Evolutionary conservation across 2,797 vertebrate species (phyloP), one percentile per base, ranked within the genome.

Genomic region (Garrulus glandarius): DNA sequence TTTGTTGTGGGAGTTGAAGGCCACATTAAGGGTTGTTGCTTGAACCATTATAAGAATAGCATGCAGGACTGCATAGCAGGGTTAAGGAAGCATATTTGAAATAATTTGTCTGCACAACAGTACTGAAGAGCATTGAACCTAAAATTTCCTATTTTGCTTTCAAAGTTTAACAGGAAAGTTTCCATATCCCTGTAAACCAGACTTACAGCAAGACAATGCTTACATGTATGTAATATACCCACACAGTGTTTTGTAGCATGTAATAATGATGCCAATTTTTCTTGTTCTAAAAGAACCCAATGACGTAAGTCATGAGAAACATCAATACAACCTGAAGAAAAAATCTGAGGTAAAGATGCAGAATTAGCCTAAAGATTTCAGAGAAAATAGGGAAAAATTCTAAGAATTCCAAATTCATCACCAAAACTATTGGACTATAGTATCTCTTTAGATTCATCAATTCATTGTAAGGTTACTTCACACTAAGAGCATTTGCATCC

Each of bases 1-100:
- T 97, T 99, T 99, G 97, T 99, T 99, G 97, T 99, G 99, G 1
- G 99, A 99, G 97, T 99, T 99, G 98, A 99, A 99, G 92, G 99
- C 99, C 61, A 99, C 99, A 30, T 99, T 99, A 64, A 99, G 98
- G 10, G 99, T 99, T 55, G 99, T 99, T 86, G 99, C 99, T 97
- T 99, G 99, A 85, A 99, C 99, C 99, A 99, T 99, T 96, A 99
- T 99, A 88, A 99, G 99, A 96, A 99, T 99, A 79, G 99, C 97
- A 90, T 99, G 99, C 69, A 99, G 98, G 97, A 99, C 99, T 99
- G 65, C 69, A 87, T 0, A 90, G 24, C 41, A 67, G n/a, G 15
- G 95, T 98, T 97, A 97, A 97, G 96, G 86, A 97, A 96, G 8
- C 17, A 34, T 22, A 88, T 70, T 64, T 59, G 18, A 43, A 67